These are phyloP conservation scores for Chrysotoxum bicinctum DNA, from an alignment of 2,888 invertebrate genomes.

Conservation along the genomic window DNA sequence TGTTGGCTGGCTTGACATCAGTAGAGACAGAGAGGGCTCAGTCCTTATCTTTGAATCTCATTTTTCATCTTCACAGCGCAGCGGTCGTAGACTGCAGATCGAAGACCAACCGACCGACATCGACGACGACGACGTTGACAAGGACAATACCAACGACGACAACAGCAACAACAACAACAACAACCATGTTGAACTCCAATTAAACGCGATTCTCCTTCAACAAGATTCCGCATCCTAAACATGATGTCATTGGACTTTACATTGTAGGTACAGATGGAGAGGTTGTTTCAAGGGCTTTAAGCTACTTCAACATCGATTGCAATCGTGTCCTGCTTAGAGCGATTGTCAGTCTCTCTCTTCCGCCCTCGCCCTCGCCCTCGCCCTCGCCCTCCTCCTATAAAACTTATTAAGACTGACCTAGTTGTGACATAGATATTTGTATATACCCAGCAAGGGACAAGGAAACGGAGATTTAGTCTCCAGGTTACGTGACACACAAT, in stretches of 20 bases:
- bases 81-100: conserved; percentile 4
- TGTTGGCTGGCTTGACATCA: conserved; percentile 33
- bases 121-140: conserved; percentile 23
- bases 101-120: conserved; percentile 6
- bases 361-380: no score
- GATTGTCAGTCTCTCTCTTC: background rate
- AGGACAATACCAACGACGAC: conserved; percentile 19
- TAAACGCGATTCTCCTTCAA: conserved; percentile 51
- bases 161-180: conserved; percentile 19
- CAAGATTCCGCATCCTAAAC: conserved; percentile 26
- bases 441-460: background rate
- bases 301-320: conserved; percentile 46
- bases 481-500: conserved; percentile 67
- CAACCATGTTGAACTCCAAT: conserved; percentile 37
- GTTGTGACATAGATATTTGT: conserved; percentile 17
- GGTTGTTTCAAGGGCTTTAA: conserved; percentile 24
- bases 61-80: conserved; percentile 59
- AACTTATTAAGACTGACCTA: conserved; percentile 49
- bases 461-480: conserved; percentile 35
- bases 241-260: conserved; percentile 56
- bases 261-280: conserved; percentile 5
- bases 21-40: background rate
- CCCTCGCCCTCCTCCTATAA: background rate
- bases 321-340: conserved; percentile 27
- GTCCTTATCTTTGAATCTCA: conserved; percentile 67